Conservation (phyloP, 35 echinoderm and acorn worm genomes). For the Acanthaster planci region DNA sequence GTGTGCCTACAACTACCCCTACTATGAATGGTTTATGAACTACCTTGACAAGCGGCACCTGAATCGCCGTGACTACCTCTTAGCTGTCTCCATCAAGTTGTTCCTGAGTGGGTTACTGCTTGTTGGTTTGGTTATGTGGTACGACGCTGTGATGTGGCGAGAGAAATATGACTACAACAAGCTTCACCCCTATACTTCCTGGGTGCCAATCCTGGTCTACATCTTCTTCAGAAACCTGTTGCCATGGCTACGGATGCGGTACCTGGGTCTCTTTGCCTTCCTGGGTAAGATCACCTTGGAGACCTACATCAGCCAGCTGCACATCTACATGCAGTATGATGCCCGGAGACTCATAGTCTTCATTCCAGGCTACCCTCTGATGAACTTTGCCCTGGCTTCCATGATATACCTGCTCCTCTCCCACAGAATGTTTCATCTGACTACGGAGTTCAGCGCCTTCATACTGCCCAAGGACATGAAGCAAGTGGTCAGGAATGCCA, state of each 20-base stretch:
- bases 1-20: conserved; percentile 75
- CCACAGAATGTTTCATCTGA: conserved; percentile 60
- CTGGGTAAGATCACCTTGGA: conserved; percentile 79
- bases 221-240: conserved; percentile 71
- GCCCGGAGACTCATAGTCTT: conserved; percentile 60
- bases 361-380: conserved; percentile 66
- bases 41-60: conserved; percentile 66
- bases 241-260: conserved; percentile 45
- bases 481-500: conserved; percentile 39
- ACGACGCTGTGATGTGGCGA: conserved; percentile 41
- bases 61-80: conserved; percentile 37
- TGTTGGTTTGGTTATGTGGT: conserved; percentile 44
- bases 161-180: conserved; percentile 61
- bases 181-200: conserved; percentile 69
- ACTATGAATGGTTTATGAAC: conserved; percentile 70
- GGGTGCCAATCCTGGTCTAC: conserved; percentile 65
- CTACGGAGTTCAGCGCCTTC: conserved; percentile 60
- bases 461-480: conserved; percentile 64
- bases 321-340: conserved; percentile 67
- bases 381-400: conserved; percentile 67
- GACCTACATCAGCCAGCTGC: conserved; percentile 77
- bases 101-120: conserved; percentile 40
- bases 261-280: conserved; percentile 63
- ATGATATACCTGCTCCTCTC: conserved; percentile 64
- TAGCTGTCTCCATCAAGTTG: conserved; percentile 44